Conservation (phyloP, 2,888 invertebrate species). For the Mimas tiliae region DNA sequence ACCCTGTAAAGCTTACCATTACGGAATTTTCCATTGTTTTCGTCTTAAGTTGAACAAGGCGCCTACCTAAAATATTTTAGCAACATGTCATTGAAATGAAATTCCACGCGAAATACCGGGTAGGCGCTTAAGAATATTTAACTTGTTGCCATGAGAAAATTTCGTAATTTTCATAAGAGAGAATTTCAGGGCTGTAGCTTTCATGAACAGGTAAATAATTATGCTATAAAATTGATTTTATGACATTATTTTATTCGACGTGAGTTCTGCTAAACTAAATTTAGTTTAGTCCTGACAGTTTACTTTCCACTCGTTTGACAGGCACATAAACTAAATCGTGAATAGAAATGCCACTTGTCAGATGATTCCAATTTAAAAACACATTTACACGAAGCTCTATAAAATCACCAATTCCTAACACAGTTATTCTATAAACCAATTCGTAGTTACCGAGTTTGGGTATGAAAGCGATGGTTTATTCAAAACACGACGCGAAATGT, state of each 20-base stretch:
- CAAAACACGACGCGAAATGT: slow-evolving; percentile 11
- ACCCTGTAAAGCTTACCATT: neutral
- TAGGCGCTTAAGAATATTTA: slow-evolving; percentile 22
- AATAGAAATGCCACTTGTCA: too few species aligned
- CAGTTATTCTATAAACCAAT: slow-evolving; percentile 20
- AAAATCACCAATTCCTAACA: slow-evolving; percentile 12
- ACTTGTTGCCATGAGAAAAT: slow-evolving; percentile 1
- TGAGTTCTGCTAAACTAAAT: too few species aligned
- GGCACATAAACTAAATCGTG: too few species aligned
- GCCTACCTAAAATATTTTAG: slow-evolving; percentile 20
- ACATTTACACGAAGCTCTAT: neutral
- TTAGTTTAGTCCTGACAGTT: too few species aligned
- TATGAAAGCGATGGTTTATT: slow-evolving; percentile 24
- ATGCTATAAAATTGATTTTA: too few species aligned
- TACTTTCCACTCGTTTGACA: too few species aligned
- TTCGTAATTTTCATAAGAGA: neutral
- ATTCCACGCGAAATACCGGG: slow-evolving; percentile 12
- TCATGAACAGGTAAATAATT: too few species aligned
- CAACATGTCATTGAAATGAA: slow-evolving; percentile 23
- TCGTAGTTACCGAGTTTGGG: slow-evolving; percentile 18
- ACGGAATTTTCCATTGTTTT: neutral
- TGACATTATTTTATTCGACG: too few species aligned
- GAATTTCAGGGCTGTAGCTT: neutral
- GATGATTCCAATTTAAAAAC: neutral
- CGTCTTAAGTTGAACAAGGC: slow-evolving; percentile 1